These are phyloP conservation scores for Catharus bicknelli DNA, from an alignment of 2,113 vertebrate species.

Conservation along the genomic window DNA sequence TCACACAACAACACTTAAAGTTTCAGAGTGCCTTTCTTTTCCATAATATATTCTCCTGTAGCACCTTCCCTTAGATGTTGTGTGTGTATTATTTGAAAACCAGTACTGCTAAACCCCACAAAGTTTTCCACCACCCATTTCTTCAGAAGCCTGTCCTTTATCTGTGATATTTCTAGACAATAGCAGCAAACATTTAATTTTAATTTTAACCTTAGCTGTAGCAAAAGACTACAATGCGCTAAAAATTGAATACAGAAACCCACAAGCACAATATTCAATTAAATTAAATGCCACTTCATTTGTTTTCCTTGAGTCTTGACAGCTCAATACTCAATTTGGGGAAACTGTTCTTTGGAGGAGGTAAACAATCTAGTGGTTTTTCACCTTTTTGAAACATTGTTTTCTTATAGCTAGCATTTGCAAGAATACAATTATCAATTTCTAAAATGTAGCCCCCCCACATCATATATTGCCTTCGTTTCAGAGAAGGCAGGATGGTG, in stretches of 20 bases:
- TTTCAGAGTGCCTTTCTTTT: not conserved
- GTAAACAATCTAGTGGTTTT: not conserved
- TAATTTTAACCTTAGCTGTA: slow-evolving; percentile 31
- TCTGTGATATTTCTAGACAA: not conserved
- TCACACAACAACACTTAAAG: not conserved
- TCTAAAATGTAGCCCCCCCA: not conserved
- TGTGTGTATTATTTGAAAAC: not conserved
- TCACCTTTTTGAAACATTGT: not conserved
- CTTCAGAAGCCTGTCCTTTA: not conserved
- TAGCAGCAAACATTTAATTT: not conserved
- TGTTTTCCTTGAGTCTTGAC: slow-evolving; percentile 33
- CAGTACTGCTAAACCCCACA: not conserved
- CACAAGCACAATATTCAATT: slow-evolving; percentile 34
- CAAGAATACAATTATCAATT: not conserved
- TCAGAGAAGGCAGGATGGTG: not conserved
- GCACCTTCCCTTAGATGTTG: not conserved
- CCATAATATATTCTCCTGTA: not conserved
- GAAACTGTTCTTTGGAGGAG: not conserved
- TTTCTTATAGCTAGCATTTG: not conserved
- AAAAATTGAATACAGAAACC: slow-evolving; percentile 1
- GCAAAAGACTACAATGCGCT: not conserved
- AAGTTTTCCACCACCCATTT: not conserved
- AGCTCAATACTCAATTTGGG: not conserved
- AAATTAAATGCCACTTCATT: slow-evolving; percentile 37
- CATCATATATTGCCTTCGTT: not conserved